phyloP scores from a whole-genome alignment of 2,113 vertebrate genomes.

The Leptodactylus fuscus region DNA sequence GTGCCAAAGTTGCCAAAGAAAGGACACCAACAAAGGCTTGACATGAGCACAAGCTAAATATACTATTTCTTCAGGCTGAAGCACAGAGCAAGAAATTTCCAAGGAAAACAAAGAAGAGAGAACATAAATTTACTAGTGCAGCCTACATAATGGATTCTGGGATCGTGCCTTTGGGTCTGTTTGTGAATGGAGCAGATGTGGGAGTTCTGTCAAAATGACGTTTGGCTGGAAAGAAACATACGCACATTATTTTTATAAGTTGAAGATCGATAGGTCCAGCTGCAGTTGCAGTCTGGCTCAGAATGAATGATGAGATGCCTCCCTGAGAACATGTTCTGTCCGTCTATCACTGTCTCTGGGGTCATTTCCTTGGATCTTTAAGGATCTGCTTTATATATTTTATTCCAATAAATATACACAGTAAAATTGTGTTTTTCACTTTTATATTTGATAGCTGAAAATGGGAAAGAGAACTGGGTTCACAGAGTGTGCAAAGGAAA shows the following conservation, averaged over 20 bases:
- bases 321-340: background rate
- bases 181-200: constrained; percentile 29
- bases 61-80: background rate
- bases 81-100: background rate
- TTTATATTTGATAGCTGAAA: background rate
- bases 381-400: background rate
- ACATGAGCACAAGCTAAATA: background rate
- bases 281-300: background rate
- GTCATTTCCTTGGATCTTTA: background rate
- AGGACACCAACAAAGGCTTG: background rate
- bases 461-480: background rate
- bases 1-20: background rate
- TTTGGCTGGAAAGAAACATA: background rate
- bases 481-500: background rate
- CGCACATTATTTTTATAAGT: constrained; percentile 11
- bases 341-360: background rate
- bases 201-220: constrained; percentile 27
- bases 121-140: background rate
- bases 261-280: constrained; percentile 16
- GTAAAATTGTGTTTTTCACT: background rate
- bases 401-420: no score
- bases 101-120: background rate
- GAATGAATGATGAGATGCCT: constrained; percentile 18
- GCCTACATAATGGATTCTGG: background rate
- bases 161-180: background rate